phyloP scores from a whole-genome alignment of 2,797 vertebrate species.

The Chelon auratus region DNA sequence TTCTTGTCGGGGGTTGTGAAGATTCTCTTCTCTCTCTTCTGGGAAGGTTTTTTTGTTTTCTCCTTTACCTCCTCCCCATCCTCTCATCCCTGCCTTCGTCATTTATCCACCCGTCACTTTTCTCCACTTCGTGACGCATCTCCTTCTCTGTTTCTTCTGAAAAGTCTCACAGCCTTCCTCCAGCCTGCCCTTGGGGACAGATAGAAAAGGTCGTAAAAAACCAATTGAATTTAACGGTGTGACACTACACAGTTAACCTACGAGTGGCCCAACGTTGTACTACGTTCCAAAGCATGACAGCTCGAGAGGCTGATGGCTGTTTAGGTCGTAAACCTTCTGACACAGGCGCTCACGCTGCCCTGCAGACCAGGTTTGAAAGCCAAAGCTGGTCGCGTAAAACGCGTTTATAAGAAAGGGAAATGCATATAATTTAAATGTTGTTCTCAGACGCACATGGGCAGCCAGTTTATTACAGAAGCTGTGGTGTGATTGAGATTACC shows the following conservation, averaged over 20 bases:
- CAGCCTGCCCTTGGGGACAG: slow-evolving; percentile 64
- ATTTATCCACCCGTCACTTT: slow-evolving; percentile 27
- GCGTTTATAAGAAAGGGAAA: slow-evolving; percentile 42
- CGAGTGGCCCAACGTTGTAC: slow-evolving; percentile 42
- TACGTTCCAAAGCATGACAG: slow-evolving; percentile 50
- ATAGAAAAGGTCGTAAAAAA: slow-evolving; percentile 71
- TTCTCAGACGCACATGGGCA: slow-evolving; percentile 15
- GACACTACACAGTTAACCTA: slow-evolving; percentile 73
- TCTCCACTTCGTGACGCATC: slow-evolving; percentile 13
- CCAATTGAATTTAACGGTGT: slow-evolving; percentile 72
- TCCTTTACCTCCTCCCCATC: slow-evolving; percentile 19
- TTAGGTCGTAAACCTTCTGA: slow-evolving; percentile 71
- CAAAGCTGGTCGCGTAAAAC: slow-evolving; percentile 25
- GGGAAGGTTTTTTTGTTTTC: slow-evolving; percentile 20
- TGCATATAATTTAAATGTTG: slow-evolving; percentile 35
- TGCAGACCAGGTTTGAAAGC: slow-evolving; percentile 33
- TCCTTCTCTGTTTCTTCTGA: slow-evolving; percentile 22
- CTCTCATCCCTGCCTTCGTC: slow-evolving; percentile 21
- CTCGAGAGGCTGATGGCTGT: slow-evolving; percentile 65
- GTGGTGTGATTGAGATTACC: neutral
- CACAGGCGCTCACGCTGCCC: slow-evolving; percentile 37
- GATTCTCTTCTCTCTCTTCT: slow-evolving; percentile 45
- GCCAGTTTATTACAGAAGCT: slow-evolving; percentile 1
- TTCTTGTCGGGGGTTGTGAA: slow-evolving; percentile 38
- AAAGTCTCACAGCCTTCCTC: slow-evolving; percentile 47